Evolutionary conservation across 2,888 invertebrate genomes (phyloP).

Genomic region (Nematopogon swammerdamellus): DNA sequence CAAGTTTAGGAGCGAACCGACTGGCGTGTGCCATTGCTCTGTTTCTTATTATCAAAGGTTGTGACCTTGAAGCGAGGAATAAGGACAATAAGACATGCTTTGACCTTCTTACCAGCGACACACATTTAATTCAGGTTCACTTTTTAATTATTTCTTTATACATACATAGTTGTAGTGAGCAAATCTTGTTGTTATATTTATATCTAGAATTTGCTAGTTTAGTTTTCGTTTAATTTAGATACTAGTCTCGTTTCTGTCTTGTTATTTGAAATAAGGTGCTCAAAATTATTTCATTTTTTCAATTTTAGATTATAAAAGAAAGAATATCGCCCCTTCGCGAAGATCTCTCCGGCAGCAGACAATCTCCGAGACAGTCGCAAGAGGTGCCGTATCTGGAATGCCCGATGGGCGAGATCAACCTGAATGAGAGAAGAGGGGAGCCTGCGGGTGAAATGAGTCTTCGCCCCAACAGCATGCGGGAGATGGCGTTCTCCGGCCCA

Average conservation of each 20-base stretch:
- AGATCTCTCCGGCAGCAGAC: background rate
- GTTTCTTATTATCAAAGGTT: conserved; percentile 65
- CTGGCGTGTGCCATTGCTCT: conserved; percentile 68
- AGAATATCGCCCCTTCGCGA: background rate
- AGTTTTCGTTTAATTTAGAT: too few relatives aligned
- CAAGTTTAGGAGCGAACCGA: conserved; percentile 40
- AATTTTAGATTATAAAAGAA: conserved; percentile 7
- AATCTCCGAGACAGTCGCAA: background rate
- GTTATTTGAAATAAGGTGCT: too few relatives aligned
- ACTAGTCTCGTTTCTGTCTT: too few relatives aligned
- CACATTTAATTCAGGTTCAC: conserved; percentile 10
- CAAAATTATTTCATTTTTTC: too few relatives aligned
- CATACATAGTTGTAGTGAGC: too few relatives aligned
- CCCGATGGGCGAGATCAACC: background rate
- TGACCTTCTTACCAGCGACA: conserved; percentile 56
- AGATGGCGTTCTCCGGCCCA: conserved; percentile 7
- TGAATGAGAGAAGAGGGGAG: background rate
- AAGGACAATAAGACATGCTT: conserved; percentile 50
- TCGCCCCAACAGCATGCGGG: conserved; percentile 11
- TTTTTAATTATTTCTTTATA: too few relatives aligned
- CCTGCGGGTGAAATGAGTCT: background rate
- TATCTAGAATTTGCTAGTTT: too few relatives aligned
- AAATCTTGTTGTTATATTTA: too few relatives aligned
- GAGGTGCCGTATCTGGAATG: background rate
- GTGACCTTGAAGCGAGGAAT: conserved; percentile 61